Evolutionary conservation across 35 echinoderm and acorn worm species (phyloP).

Genomic region (Strongylocentrotus purpuratus): DNA sequence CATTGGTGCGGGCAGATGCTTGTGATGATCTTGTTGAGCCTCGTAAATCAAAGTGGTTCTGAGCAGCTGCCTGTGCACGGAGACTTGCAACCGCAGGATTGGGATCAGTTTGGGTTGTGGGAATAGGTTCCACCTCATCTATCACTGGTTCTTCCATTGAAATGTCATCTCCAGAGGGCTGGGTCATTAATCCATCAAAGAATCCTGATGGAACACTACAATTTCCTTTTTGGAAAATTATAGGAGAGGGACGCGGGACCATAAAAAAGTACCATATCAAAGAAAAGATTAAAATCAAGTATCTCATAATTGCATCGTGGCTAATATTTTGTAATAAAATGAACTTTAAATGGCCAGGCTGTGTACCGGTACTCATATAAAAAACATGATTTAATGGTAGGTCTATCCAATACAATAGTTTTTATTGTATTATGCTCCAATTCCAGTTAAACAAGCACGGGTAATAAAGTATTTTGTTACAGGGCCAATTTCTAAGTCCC

Average conservation of each 20-base stretch:
- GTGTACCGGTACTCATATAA: not conserved
- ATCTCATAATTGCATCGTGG: no score
- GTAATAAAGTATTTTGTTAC: no score
- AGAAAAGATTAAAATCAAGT: no score
- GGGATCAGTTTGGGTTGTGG: not conserved
- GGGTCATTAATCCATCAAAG: slow-evolving; percentile 2
- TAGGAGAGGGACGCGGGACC: no score
- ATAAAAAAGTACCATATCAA: not conserved
- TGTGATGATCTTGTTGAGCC: not conserved
- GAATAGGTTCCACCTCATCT: slow-evolving; percentile 11
- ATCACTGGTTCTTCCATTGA: not conserved
- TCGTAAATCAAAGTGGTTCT: slow-evolving; percentile 4
- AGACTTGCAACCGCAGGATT: slow-evolving; percentile 1
- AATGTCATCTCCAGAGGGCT: not conserved
- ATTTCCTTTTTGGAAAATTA: slow-evolving; percentile 2
- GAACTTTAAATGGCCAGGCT: not conserved
- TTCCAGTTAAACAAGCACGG: no score
- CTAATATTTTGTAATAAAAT: no score
- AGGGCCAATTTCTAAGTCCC: no score
- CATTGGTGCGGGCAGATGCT: not conserved
- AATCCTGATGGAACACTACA: not conserved
- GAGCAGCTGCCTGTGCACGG: not conserved
- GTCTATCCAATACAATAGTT: not conserved
- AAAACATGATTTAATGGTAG: not conserved
- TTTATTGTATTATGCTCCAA: no score